Base-by-base conservation (phyloP, 2,888 invertebrate species). In the Ennomos erosarius region DNA sequence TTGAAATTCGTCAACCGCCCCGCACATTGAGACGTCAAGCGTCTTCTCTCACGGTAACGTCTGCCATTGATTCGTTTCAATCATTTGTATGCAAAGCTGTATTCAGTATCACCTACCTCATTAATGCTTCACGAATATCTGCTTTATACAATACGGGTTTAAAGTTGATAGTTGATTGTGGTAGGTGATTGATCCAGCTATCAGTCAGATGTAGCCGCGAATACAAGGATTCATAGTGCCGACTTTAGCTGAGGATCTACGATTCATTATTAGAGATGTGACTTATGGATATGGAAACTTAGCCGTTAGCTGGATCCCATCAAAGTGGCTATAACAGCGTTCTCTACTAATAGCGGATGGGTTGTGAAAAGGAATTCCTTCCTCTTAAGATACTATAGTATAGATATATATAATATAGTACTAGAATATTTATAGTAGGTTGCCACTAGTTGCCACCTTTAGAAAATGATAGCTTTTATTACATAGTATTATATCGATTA, bases 81-180 rank as follows among this genome's bases (percentile, higher is more conserved):
- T 71, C 67, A 74, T 79, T 80, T 70, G 79, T 81, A 82, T 82
- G 79, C 81, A 62, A 65, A 64, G 60, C 58, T 55, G 55, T 53
- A 53, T 46, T 40, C 45, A 50, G 55, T 58, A 55, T 43, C 47
- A 46, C 34, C 47, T 34, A 10, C 52, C 42, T 33, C 39, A 12
- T 56, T 10, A 12, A 10, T 44, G 26, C n/a, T 34, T 38, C 9
- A 13, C 50, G 35, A 56, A 43, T 59, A 9, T 59, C 16, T 40
- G 10, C 45, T 52, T 13, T 61, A 56, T 50, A 6, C 13, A 9
- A 4, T 13, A 26, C 26, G 4, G 44, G 39, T 42, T 13, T 66
- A 67, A 51, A 49, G 62, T 50, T 45, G 8, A 42, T 10, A 26
- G 34, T 48, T 4, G 26, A 10, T 39, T 37, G 10, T 9, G 54